Base-by-base conservation (phyloP, 2,797 vertebrate genomes). In the Dipus sagitta region DNA sequence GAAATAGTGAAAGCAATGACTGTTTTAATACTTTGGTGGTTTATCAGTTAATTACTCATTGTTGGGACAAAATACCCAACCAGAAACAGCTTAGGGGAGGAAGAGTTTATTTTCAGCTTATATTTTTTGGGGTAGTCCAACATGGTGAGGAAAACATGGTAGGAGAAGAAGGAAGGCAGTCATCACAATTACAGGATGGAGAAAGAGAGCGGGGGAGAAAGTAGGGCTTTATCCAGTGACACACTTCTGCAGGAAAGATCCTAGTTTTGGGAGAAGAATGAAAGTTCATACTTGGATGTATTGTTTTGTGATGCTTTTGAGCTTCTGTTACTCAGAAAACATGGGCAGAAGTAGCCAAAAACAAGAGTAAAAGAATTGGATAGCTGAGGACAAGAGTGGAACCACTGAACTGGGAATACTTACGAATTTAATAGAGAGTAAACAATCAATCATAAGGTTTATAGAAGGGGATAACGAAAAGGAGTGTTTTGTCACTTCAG, bases 1-100 rank as follows among this genome's bases (percentile, higher is more conserved):
- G 84, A 94, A 96, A 92, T 91, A 86, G 1, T 13, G 79, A 93
- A 91, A 89, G 32, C 47, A 89, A 12, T 81, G 47, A 47, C 86
- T 93, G 70, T 78, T 93, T 89, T 86, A 32, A 12, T 74, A 86
- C 47, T 47, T 47, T 47, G 47, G 47, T 47, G 9, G 6, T 47
- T 47, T 9, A 47, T 47, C 47, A 47, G 47, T 47, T 47, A 47
- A 47, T 47, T 47, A 47, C 47, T 47, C 47, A 9, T 47, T 47
- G 47, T 47, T 47, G 47, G 47, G 47, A 47, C 47, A 47, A 47
- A 47, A 47, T 47, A 47, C 47, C 47, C 47, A 47, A 47, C 47
- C 1, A 47, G 47, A 47, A 47, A 47, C 47, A 47, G 47, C 38
- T 47, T 47, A 47, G 47, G 47, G 47, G 47, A 47, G 6, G 47